Conservation (phyloP, 1,140 invertebrate species). For the Pissodes strobi region DNA sequence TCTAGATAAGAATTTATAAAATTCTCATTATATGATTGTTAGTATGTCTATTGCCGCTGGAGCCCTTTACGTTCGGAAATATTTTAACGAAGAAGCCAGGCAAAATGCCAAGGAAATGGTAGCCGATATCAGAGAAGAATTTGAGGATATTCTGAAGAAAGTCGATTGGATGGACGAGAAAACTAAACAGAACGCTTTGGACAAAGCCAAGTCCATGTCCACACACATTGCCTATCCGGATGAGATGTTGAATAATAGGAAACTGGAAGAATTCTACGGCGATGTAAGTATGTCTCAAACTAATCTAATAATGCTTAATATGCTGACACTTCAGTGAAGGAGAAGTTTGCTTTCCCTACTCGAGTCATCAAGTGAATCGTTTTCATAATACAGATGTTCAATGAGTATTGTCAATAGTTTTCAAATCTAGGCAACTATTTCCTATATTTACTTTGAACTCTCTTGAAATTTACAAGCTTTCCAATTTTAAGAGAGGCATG, state of each 20-base stretch:
- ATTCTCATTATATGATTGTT: too few species aligned
- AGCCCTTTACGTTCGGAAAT: slow-evolving; percentile 62
- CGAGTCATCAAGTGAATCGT: too few species aligned
- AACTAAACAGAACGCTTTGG: slow-evolving; percentile 62
- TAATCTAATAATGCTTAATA: too few species aligned
- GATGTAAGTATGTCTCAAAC: slow-evolving; percentile 42
- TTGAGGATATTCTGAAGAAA: slow-evolving; percentile 62
- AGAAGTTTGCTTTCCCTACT: too few species aligned
- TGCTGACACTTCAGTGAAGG: too few species aligned
- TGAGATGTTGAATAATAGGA: slow-evolving; percentile 61
- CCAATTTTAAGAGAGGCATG: too few species aligned
- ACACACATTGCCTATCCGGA: slow-evolving; percentile 64
- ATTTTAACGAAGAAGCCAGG: slow-evolving; percentile 61
- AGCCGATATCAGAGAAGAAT: slow-evolving; percentile 64
- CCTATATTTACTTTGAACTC: too few species aligned
- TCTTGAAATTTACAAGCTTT: too few species aligned
- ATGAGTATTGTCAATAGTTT: too few species aligned
- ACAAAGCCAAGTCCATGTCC: slow-evolving; percentile 62
- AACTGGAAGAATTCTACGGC: slow-evolving; percentile 61
- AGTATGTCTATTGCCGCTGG: slow-evolving; percentile 63
- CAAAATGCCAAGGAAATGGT: slow-evolving; percentile 69
- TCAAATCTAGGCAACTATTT: too few species aligned
- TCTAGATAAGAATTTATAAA: too few species aligned
- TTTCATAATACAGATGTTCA: too few species aligned
- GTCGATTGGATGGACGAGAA: slow-evolving; percentile 74